Evolutionary conservation across 2,113 vertebrate genomes (phyloP).

Genomic region (Lamprotornis superbus): DNA sequence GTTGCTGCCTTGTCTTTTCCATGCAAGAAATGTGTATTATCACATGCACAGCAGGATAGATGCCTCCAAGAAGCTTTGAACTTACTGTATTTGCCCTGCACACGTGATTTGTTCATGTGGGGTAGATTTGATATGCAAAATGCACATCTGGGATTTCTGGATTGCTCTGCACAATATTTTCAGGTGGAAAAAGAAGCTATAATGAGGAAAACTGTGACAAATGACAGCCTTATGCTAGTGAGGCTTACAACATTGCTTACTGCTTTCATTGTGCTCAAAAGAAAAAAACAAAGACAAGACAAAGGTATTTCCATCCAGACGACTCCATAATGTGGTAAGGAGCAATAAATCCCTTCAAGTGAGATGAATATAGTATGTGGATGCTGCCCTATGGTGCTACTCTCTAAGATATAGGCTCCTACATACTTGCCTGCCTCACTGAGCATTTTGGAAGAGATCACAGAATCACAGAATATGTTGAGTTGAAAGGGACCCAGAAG

Average conservation of each 20-base stretch:
- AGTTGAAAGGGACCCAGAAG: neutral
- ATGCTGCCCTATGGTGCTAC: accelerated
- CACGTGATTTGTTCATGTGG: neutral
- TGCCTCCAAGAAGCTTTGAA: slow-evolving; percentile 12
- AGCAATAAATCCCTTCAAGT: neutral
- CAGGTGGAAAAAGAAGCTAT: neutral
- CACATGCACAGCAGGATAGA: neutral
- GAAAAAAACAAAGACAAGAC: neutral
- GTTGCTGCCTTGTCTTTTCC: neutral
- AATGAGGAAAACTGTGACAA: neutral
- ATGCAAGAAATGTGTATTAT: neutral
- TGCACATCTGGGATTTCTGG: neutral
- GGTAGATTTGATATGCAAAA: neutral
- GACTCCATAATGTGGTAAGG: neutral
- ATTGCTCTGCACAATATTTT: neutral
- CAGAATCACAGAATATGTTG: neutral
- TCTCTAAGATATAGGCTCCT: neutral
- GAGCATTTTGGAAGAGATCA: neutral
- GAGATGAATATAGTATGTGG: neutral
- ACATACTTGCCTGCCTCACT: neutral
- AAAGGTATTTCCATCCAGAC: neutral
- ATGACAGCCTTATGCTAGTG: neutral
- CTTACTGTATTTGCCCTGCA: neutral
- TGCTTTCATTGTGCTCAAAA: neutral
- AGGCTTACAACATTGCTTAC: neutral